Percentiles rank a stretch among this genome's conserved stretches.
phyloP scores from a whole-genome alignment of 2,113 vertebrate species.

The Acrocephalus arundinaceus region DNA sequence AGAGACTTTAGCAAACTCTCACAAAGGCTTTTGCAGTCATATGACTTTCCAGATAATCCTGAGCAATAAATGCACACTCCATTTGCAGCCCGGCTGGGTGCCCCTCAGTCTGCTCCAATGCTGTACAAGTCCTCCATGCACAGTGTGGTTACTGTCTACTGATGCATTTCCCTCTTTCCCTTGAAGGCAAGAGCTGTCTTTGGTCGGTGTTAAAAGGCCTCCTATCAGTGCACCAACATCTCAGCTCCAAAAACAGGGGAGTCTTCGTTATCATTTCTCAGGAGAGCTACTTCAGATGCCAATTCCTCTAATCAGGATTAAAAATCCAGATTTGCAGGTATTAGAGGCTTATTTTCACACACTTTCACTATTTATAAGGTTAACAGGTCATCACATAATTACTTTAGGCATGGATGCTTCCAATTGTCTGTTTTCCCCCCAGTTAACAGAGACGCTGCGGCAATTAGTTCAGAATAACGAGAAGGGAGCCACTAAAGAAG shows the following conservation, averaged over 20 bases:
- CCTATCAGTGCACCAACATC: neutral
- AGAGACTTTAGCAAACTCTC: neutral
- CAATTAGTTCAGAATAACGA: constrained; percentile 72
- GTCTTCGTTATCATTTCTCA: constrained; percentile 74
- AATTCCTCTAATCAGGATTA: constrained; percentile 73
- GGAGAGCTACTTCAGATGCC: constrained; percentile 69
- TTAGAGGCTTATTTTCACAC: neutral
- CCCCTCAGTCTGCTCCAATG: neutral
- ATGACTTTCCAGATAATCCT: neutral
- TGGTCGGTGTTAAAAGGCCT: constrained; percentile 56
- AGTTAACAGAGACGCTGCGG: constrained; percentile 77
- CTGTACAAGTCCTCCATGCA: rapidly evolving
- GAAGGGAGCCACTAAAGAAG: constrained; percentile 60
- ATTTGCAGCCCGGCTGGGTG: neutral
- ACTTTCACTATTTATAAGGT: neutral
- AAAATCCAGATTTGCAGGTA: constrained; percentile 75
- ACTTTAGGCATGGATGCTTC: neutral
- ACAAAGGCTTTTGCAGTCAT: neutral
- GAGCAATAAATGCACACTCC: rapidly evolving
- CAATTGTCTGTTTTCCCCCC: neutral
- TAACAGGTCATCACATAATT: neutral
- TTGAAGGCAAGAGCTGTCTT: constrained; percentile 78
- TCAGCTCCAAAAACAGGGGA: constrained; percentile 73
- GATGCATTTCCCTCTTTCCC: neutral
- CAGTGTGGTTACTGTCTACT: neutral